These are phyloP conservation scores for Homarus americanus DNA, from an alignment of 1,140 invertebrate species.

Conservation along the genomic window DNA sequence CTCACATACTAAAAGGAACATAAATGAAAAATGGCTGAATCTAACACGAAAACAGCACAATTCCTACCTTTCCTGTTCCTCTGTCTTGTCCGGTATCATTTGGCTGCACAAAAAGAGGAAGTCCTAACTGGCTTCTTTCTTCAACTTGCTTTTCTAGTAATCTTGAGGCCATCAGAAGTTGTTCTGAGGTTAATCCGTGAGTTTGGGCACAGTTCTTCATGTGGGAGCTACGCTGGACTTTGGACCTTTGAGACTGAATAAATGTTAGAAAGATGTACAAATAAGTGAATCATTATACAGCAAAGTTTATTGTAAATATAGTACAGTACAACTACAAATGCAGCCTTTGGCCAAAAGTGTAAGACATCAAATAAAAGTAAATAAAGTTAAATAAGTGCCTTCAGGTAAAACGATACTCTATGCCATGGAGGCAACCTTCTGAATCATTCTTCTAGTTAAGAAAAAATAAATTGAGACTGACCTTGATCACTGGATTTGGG, in stretches of 20 bases:
- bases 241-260: constrained; percentile 18
- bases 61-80: background rate
- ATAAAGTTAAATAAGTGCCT: too few relatives aligned
- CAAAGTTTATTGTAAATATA: background rate
- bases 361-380: too few relatives aligned
- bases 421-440: too few relatives aligned
- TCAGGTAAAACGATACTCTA: too few relatives aligned
- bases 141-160: constrained; percentile 54
- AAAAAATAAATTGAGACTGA: too few relatives aligned
- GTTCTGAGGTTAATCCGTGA: constrained; percentile 32
- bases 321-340: too few relatives aligned
- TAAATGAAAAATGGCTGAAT: too few relatives aligned
- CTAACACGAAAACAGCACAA: too few relatives aligned
- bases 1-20: too few relatives aligned
- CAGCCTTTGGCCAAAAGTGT: too few relatives aligned
- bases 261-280: background rate
- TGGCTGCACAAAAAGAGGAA: background rate
- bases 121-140: constrained; percentile 50
- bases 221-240: constrained; percentile 19
- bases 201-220: constrained; percentile 47
- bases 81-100: background rate
- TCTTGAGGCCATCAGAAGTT: constrained; percentile 39
- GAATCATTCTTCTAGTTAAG: too few relatives aligned
- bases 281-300: background rate
- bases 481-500: too few relatives aligned